A percentile compares a stretch with the other conserved stretches of the same genome.
These are phyloP conservation scores for Arge pagana DNA, from an alignment of 2,888 invertebrate species.

Conservation along the genomic window DNA sequence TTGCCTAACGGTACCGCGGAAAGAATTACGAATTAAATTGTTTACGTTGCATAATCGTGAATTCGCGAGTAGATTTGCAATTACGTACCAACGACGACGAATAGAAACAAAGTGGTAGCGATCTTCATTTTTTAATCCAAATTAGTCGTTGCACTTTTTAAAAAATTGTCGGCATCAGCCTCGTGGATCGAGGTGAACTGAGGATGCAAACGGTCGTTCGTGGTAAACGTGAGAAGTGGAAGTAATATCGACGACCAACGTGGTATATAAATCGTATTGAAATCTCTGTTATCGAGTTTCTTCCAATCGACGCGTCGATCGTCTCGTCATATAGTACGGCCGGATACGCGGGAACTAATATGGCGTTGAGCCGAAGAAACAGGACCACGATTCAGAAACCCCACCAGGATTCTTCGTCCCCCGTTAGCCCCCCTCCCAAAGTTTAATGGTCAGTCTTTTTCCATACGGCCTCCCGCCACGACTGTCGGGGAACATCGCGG, in stretches of 20 bases:
- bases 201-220: neutral
- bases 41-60: too few relatives aligned
- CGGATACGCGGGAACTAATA: slow-evolving; percentile 51
- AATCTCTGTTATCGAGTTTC: too few relatives aligned
- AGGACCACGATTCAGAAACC: slow-evolving; percentile 38
- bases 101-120: slow-evolving; percentile 47
- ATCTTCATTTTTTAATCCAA: slow-evolving; percentile 45
- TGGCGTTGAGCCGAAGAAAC: slow-evolving; percentile 42
- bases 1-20: too few relatives aligned
- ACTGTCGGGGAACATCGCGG: too few relatives aligned
- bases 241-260: too few relatives aligned
- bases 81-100: slow-evolving; percentile 51
- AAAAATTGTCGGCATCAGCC: slow-evolving; percentile 11
- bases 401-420: slow-evolving; percentile 36
- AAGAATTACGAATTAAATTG: too few relatives aligned
- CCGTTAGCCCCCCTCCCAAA: slow-evolving; percentile 7
- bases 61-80: too few relatives aligned
- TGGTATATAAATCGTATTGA: too few relatives aligned
- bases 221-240: too few relatives aligned
- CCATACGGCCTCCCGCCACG: slow-evolving; percentile 28
- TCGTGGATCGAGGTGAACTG: slow-evolving; percentile 25
- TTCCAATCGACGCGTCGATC: too few relatives aligned
- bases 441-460: slow-evolving; percentile 21
- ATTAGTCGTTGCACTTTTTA: slow-evolving; percentile 2
- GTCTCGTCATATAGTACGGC: too few relatives aligned